Conservation (phyloP, 2,797 vertebrate species). For the Chiloscyllium punctatum region DNA sequence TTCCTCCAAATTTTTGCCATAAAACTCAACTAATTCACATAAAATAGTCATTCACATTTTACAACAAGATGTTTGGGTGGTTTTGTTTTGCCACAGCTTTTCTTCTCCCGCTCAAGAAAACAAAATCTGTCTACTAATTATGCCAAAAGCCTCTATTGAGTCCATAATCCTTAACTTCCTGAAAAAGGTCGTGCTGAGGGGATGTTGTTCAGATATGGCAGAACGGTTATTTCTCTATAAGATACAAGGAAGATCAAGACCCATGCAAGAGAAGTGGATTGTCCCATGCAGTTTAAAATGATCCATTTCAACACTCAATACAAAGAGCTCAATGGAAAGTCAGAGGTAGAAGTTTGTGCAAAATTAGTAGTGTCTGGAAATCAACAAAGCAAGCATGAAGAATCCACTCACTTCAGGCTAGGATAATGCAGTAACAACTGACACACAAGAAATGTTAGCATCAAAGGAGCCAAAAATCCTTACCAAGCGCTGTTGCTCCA, state of each 20-base stretch:
- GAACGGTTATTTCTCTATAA: background rate
- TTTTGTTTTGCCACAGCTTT: background rate
- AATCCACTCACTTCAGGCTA: constrained; percentile 41
- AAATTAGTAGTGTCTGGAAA: constrained; percentile 80
- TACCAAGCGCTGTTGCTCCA: constrained; percentile 98
- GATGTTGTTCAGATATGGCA: background rate
- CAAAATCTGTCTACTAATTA: background rate
- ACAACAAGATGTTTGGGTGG: too few species aligned
- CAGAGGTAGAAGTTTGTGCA: constrained; percentile 47
- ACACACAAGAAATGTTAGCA: constrained; percentile 28
- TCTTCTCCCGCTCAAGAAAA: background rate
- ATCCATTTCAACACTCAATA: background rate
- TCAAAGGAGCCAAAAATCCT: constrained; percentile 47
- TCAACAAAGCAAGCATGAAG: constrained; percentile 61
- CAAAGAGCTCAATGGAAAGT: constrained; percentile 3
- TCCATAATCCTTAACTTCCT: background rate
- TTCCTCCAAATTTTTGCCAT: background rate
- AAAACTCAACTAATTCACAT: background rate
- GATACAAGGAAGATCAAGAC: background rate
- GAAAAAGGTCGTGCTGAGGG: background rate
- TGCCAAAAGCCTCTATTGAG: background rate
- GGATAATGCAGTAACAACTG: background rate
- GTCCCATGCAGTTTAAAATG: constrained; percentile 31
- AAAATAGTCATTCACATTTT: background rate
- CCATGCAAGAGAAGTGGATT: constrained; percentile 33